Base-by-base conservation (phyloP, 2,113 vertebrate species). In the Tylochromis polylepis region DNA sequence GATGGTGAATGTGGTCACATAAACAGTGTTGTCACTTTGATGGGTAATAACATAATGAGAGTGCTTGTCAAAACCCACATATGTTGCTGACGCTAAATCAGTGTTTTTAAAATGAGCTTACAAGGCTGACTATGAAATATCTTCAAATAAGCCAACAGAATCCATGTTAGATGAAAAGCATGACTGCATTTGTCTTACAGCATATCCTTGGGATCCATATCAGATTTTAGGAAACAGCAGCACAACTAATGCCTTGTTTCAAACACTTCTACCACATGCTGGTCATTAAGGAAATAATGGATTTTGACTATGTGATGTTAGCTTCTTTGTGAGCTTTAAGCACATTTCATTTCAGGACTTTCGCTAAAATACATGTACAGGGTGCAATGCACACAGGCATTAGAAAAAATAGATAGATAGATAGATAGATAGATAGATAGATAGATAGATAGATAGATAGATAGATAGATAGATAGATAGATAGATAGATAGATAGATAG, bases 1-100 rank as follows among this genome's bases (percentile, higher is more conserved):
- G 86, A 93, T 85, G 89, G 87, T 79, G 86, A 10, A 38, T 80
- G 67, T 62, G 82, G 80, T 51, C 38, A 7, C 83, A 62, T 92
- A 91, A 91, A 92, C 67, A 89, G 14, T 16, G 72, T 43, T 91
- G 84, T 87, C 78, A 90, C 83, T 92, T 90, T 92, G 79, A 91
- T 79, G 83, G 86, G 62, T 58, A 57, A 88, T 79, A 79, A 89
- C 81, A 92, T 46, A 11, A 86, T 77, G 27, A 77, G 46, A 79
- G 8, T 27, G 34, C 24, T 79, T 58, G 58, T 31, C 80, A 41
- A 46, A 85, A 85, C 15, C 77, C 86, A 91, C 88, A 85, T 58
- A 14, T 82, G 70, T 84, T 70, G 11, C 22, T 55, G 24, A 22
- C 46, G 80, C 22, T 77, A 38, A 84, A 88, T n/a, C 67, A 16